Base-by-base conservation (phyloP, 2,797 vertebrate genomes). In the Coregonus sp. region DNA sequence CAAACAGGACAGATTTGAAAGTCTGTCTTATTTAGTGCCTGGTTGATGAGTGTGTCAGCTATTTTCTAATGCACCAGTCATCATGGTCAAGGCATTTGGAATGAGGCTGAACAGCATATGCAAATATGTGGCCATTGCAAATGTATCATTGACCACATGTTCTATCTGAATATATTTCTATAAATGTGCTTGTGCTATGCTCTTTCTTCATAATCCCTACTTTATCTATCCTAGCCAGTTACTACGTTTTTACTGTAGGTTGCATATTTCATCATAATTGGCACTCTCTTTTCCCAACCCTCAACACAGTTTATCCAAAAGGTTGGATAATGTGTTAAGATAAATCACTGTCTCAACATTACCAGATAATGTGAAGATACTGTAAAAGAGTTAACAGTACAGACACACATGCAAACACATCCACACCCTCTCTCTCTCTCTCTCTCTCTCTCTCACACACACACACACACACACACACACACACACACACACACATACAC, bases 71-170 rank as follows among this genome's bases (percentile, higher is more conserved):
- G 75, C 66, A 69, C 73, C 79, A 83, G 81, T 82, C 87, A 86
- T 90, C 86, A 89, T 85, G 76, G 83, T 82, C 78, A 84, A 89
- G 78, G 85, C 85, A 85, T 89, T 72, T 84, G 82, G 79, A 85
- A 75, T 15, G 73, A 81, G 75, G 82, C 76, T 70, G 54, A 87
- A 90, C 65, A 84, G 79, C 85, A 80, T 77, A 82, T 74, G 81
- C 76, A 81, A 76, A 88, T 82, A 88, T 82, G 83, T 84, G 85
- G 86, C 83, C 86, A 85, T 85, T 87, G 83, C 67, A 79, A 88
- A 85, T 84, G 65, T 77, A 86, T 85, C 80, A 75, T 70, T 78
- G 1, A 90, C 84, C 76, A 80, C 29, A 76, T 85, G 88, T 86
- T 90, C 84, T 84, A 84, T 85, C 80, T 85, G 80, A 73, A 63